These are phyloP conservation scores for Peucedramus taeniatus DNA, from an alignment of 2,113 vertebrate species.

Conservation along the genomic window DNA sequence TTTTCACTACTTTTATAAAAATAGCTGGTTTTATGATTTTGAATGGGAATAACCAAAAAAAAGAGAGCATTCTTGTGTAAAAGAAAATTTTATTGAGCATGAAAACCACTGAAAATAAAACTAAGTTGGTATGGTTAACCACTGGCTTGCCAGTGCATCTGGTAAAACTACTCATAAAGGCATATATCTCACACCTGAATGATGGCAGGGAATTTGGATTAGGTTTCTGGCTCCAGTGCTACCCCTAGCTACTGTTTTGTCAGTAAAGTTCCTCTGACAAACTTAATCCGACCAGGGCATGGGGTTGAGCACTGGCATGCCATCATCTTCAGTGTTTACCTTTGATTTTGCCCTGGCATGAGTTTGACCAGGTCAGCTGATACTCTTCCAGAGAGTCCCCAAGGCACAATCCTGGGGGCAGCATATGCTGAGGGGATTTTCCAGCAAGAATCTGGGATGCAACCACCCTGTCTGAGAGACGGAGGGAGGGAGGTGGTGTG, in stretches of 20 bases:
- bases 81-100: neutral
- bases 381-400: neutral
- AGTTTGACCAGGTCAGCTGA: neutral
- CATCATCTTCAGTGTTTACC: neutral
- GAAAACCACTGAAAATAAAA: neutral
- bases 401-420: neutral
- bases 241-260: neutral
- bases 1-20: constrained; percentile 26
- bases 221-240: neutral
- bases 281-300: neutral
- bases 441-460: neutral
- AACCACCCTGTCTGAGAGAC: neutral
- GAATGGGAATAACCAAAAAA: neutral
- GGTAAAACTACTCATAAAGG: neutral
- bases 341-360: neutral
- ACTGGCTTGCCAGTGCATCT: neutral
- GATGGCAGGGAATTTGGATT: neutral
- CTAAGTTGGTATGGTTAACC: neutral
- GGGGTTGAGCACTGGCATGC: neutral
- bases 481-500: neutral
- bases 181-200: neutral
- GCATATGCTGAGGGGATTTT: neutral
- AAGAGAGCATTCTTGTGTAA: neutral
- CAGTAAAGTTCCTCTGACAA: neutral
- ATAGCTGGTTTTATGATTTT: neutral